A percentile compares a stretch with the other conserved stretches of the same genome.
These are phyloP conservation scores for Coptotermes formosanus DNA, from an alignment of 1,140 invertebrate genomes.

Conservation along the genomic window DNA sequence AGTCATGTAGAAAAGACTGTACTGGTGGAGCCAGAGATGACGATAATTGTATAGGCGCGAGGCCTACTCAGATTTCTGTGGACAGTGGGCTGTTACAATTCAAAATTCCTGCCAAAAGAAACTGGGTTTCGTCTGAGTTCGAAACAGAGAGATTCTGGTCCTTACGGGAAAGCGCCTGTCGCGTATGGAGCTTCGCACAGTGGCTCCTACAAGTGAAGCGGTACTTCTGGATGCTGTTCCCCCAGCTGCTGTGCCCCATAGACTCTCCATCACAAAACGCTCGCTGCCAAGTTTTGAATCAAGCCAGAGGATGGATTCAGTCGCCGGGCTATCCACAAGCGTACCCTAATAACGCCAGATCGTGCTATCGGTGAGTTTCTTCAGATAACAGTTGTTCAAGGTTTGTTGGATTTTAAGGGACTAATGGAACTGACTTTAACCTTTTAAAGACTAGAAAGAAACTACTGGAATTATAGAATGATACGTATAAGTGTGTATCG, in stretches of 20 bases:
- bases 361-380: neutral
- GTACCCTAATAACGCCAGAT: neutral
- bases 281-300: neutral
- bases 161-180: neutral
- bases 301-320: neutral
- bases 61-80: too few species aligned
- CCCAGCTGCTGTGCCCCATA: neutral
- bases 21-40: neutral
- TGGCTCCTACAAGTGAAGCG: neutral
- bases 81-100: too few species aligned
- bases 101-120: neutral
- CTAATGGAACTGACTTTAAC: too few species aligned
- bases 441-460: too few species aligned
- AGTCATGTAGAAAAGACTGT: too few species aligned
- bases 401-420: too few species aligned
- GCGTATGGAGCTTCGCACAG: neutral
- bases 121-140: neutral
- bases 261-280: neutral
- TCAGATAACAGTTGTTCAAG: neutral
- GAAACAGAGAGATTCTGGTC: neutral
- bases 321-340: neutral
- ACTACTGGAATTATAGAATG: too few species aligned
- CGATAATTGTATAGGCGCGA: neutral
- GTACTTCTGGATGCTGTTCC: neutral
- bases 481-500: too few species aligned